Percentiles rank a stretch among this genome's conserved stretches.
Conservation (phyloP, 2,797 vertebrate genomes). For the Coregonus suidteri region DNA sequence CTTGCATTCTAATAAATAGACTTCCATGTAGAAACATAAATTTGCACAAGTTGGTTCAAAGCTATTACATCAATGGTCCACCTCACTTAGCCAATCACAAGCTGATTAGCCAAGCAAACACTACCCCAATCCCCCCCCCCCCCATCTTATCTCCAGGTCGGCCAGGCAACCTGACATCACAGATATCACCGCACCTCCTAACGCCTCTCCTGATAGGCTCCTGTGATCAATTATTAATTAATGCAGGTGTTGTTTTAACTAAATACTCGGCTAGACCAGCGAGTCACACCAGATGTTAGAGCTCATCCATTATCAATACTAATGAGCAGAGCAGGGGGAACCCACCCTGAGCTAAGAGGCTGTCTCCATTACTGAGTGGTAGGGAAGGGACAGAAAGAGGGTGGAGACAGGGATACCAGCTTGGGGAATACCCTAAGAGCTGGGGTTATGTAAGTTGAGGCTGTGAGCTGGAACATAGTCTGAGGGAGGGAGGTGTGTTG, state of each 20-base stretch:
- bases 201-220: conserved; percentile 30
- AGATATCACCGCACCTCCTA: conserved; percentile 24
- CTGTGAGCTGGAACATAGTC: no score
- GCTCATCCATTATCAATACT: conserved; percentile 45
- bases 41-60: neutral
- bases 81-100: neutral
- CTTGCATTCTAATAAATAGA: neutral
- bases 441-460: neutral
- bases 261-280: conserved; percentile 32
- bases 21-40: neutral
- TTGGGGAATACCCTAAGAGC: neutral
- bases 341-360: conserved; percentile 18
- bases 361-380: neutral
- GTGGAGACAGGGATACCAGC: neutral
- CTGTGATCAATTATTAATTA: conserved; percentile 62
- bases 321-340: conserved; percentile 39
- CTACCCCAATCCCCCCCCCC: neutral
- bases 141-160: conserved; percentile 27
- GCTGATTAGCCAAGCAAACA: neutral
- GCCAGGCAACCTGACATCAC: conserved; percentile 27
- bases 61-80: neutral
- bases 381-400: neutral
- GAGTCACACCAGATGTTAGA: conserved; percentile 43
- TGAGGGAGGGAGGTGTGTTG: no score
- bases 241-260: conserved; percentile 56